Conservation (phyloP, 1,140 invertebrate species). For the Solenopsis invicta region DNA sequence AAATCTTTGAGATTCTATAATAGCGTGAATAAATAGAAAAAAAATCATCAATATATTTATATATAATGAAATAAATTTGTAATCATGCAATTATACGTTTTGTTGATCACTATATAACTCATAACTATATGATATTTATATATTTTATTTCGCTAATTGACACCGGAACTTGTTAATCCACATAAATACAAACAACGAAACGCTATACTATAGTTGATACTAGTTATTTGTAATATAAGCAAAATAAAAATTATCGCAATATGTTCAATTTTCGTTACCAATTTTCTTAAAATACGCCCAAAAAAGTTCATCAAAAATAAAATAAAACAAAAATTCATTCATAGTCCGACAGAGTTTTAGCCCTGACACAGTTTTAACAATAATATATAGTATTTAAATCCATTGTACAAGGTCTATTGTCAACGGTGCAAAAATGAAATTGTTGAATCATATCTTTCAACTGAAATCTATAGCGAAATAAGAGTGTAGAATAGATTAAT, state of each 20-base stretch:
- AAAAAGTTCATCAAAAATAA: neutral
- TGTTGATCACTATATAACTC: neutral
- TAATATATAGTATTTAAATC: conserved; percentile 23
- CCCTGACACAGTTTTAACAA: conserved; percentile 68
- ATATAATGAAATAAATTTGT: neutral
- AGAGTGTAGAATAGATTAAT: too few species aligned
- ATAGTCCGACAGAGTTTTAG: conserved; percentile 62
- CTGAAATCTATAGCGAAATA: too few species aligned
- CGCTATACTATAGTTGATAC: too few species aligned
- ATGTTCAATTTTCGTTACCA: neutral
- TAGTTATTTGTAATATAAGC: neutral
- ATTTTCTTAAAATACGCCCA: neutral
- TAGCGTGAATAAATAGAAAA: neutral
- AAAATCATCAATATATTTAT: neutral
- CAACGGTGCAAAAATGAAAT: neutral
- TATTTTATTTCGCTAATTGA: neutral
- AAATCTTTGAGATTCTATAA: neutral
- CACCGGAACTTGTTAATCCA: neutral
- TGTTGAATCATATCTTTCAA: neutral
- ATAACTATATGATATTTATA: neutral
- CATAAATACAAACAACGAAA: neutral
- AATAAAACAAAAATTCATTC: conserved; percentile 14
- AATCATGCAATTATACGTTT: neutral
- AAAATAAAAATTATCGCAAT: neutral
- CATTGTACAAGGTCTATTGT: conserved; percentile 34